These are phyloP conservation scores for Trisateles emortualis DNA, from an alignment of 2,888 invertebrate genomes.

Conservation along the genomic window DNA sequence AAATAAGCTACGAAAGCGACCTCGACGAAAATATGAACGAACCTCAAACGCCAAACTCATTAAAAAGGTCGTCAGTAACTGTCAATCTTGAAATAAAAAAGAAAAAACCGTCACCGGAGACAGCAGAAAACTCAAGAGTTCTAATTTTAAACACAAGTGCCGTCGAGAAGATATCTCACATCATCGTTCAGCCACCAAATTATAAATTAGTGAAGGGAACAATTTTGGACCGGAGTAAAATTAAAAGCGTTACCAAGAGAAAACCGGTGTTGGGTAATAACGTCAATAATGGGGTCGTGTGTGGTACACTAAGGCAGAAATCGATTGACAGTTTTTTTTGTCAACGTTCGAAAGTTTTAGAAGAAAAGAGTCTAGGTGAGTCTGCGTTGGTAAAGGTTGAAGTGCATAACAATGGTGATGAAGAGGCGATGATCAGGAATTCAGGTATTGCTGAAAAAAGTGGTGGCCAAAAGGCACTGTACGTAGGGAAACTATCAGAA, in stretches of 20 bases:
- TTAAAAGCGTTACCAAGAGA: constrained; percentile 52
- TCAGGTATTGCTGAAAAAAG: constrained; percentile 66
- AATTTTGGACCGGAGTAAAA: constrained; percentile 63
- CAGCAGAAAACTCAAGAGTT: constrained; percentile 72
- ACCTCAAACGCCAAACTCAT: constrained; percentile 39
- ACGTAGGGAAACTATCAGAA: constrained; percentile 47
- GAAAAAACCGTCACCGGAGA: constrained; percentile 63
- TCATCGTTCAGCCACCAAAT: constrained; percentile 83
- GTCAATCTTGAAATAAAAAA: constrained; percentile 80
- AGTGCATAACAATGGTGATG: constrained; percentile 54
- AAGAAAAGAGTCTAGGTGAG: constrained; percentile 39
- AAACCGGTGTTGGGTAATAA: constrained; percentile 47
- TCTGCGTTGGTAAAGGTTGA: constrained; percentile 37
- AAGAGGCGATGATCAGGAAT: constrained; percentile 74
- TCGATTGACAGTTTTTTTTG: constrained; percentile 66
- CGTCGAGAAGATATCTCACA: constrained; percentile 78
- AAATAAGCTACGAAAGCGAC: constrained; percentile 57
- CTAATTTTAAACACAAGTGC: constrained; percentile 83
- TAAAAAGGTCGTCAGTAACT: constrained; percentile 64
- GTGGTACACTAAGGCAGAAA: constrained; percentile 65
- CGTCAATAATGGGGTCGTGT: constrained; percentile 59
- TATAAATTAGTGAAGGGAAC: constrained; percentile 78
- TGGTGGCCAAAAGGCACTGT: constrained; percentile 56
- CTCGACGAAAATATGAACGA: constrained; percentile 60
- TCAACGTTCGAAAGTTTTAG: constrained; percentile 47